Evolutionary conservation across 2,113 vertebrate species (phyloP), one percentile per base, ranked within the genome.

Genomic region (Suricata suricatta): DNA sequence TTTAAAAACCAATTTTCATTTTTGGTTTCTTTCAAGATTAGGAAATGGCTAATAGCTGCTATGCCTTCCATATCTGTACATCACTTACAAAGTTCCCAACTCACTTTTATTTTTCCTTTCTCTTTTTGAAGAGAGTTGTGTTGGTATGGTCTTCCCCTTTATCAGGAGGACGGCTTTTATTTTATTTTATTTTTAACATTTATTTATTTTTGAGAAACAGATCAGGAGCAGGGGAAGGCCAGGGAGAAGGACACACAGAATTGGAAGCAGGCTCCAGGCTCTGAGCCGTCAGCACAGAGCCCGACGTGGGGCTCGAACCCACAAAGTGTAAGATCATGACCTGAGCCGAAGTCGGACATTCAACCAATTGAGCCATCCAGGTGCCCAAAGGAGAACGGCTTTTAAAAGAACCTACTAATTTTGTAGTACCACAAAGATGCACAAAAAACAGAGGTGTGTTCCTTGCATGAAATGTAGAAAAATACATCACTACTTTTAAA

Each of bases 1-100:
- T 93, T 97, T 77, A 52, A 88, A 95, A 86, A 74, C 13, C 44
- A 90, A 79, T 90, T 91, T 96, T 90, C 31, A 80, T 57, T 96
- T 93, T 85, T 57, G 2, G 52, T 72, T 96, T 96, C 41, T 68
- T 96, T 96, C 13, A 80, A 63, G 64, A 79, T 89, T 69, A 69
- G 4, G 66, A 96, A 92, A 72, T 66, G 66, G 50, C 41, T 71
- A 82, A n/a, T 44, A 93, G 54, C 71, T 93, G 31, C 64, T 57
- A 57, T 27, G 44, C 15, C 74, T 38, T 69, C 60, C 74, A 8
- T 19, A 79, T 54, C 29, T 72, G 54, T 8, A 21, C 21, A 57
- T 54, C 35, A 88, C 33, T 94, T 74, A 19, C 72, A 92, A 96
- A 92, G 25, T 3, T 25, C 23, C 81, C 5, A 54, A 35, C 15